phyloP scores from a whole-genome alignment of 2,113 vertebrate genomes.

The Chlamydotis undulata region DNA sequence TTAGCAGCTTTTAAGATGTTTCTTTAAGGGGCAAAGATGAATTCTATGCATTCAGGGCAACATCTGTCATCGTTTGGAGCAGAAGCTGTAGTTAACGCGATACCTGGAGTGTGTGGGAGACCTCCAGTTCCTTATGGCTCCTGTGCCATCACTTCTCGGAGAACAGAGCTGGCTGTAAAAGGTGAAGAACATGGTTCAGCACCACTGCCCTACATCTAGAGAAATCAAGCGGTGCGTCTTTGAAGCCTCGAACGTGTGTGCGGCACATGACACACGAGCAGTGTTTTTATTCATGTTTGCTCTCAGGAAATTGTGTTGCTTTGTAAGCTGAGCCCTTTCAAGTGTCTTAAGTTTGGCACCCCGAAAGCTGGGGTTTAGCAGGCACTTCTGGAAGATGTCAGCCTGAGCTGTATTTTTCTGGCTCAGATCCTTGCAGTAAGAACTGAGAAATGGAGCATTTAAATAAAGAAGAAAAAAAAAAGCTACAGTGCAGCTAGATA shows the following conservation, averaged over 20 bases:
- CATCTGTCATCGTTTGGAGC: conserved; percentile 12
- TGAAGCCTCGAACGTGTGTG: neutral
- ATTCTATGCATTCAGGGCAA: conserved; percentile 13
- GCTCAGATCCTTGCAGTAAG: neutral
- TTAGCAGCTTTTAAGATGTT: conserved; percentile 10
- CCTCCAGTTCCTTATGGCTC: neutral
- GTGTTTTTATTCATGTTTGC: neutral
- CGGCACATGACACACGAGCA: neutral
- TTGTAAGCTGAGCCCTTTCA: neutral
- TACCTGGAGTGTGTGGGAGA: neutral
- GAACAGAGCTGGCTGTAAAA: neutral
- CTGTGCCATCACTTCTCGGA: neutral
- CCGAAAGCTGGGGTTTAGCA: neutral
- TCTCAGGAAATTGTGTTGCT: neutral
- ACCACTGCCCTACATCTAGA: neutral
- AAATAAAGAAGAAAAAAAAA: neutral
- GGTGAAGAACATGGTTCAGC: neutral
- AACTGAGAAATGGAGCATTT: neutral
- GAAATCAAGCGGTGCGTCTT: neutral
- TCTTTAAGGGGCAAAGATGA: neutral
- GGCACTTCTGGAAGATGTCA: conserved; percentile 2
- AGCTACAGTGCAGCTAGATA: conserved; percentile 6
- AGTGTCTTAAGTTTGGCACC: neutral
- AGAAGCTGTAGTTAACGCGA: neutral
- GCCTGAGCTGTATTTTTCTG: conserved; percentile 22